Percentiles rank a stretch among this genome's conserved stretches.
These are phyloP conservation scores for Therioaphis trifolii DNA, from an alignment of 2,888 invertebrate genomes.

Conservation along the genomic window DNA sequence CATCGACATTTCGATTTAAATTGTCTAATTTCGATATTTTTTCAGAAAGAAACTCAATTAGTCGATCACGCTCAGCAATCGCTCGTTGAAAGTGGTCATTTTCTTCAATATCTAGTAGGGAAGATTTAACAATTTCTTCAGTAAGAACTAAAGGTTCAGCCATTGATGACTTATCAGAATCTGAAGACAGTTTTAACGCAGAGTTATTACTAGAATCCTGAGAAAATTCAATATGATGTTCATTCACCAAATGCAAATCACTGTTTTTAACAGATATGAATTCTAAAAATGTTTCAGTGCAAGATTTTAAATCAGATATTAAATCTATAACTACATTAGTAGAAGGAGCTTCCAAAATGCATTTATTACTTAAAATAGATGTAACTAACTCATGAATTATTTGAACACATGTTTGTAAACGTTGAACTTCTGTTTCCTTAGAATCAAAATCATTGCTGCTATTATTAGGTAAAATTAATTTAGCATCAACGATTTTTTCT, in stretches of 20 bases:
- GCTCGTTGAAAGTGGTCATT: constrained; percentile 26
- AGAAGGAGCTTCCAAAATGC: neutral
- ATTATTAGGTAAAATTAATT: neutral
- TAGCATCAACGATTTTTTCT: constrained; percentile 39
- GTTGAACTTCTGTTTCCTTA: neutral
- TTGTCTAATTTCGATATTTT: constrained; percentile 52
- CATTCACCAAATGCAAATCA: neutral
- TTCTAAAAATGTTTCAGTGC: constrained; percentile 14
- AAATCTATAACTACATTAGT: neutral
- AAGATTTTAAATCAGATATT: constrained; percentile 26
- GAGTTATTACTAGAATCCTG: neutral
- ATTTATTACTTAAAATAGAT: constrained; percentile 9
- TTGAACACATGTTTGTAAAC: constrained; percentile 10
- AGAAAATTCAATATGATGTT: constrained; percentile 3
- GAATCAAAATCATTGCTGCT: neutral
- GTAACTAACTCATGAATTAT: constrained; percentile 7
- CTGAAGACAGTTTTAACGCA: too few relatives aligned
- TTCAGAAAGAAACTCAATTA: constrained; percentile 43
- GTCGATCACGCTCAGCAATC: constrained; percentile 54
- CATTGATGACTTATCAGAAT: neutral
- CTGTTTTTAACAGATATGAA: constrained; percentile 13
- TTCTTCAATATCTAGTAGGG: neutral
- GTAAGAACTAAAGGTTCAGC: neutral
- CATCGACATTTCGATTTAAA: constrained; percentile 29
- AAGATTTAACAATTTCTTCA: neutral